Evolutionary conservation across 1,140 invertebrate species (phyloP).

Genomic region (Mycetomoellerius zeteki): DNA sequence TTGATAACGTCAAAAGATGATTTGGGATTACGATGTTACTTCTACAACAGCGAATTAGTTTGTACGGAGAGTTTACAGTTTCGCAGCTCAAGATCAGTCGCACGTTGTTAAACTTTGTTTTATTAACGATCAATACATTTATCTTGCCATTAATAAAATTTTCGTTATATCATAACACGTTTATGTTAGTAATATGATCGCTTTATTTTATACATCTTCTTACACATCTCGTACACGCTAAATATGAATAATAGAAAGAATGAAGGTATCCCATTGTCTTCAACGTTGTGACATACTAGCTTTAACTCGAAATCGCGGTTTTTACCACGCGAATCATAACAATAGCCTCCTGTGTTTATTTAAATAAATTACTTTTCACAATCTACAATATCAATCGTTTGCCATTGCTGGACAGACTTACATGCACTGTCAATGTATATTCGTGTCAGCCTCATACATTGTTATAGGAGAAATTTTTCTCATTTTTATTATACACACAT

Average conservation of each 20-base stretch:
- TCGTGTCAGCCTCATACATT: neutral
- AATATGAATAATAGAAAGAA: constrained; percentile 44
- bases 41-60: constrained; percentile 37
- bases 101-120: constrained; percentile 42
- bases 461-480: neutral
- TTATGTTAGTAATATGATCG: constrained; percentile 51
- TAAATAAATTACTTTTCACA: constrained; percentile 29
- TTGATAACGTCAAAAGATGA: constrained; percentile 37
- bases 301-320: constrained; percentile 22
- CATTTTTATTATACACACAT: constrained; percentile 34
- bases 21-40: constrained; percentile 10
- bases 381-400: constrained; percentile 17
- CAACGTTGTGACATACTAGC: constrained; percentile 19
- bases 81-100: constrained; percentile 32
- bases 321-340: constrained; percentile 27
- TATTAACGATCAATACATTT: constrained; percentile 56
- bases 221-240: constrained; percentile 55
- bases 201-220: constrained; percentile 57
- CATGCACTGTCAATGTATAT: neutral
- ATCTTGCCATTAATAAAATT: constrained; percentile 54
- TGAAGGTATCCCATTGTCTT: constrained; percentile 15
- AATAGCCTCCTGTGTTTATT: neutral
- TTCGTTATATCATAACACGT: constrained; percentile 49
- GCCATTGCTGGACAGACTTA: constrained; percentile 1
- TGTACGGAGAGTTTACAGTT: constrained; percentile 1